Base-by-base conservation (phyloP, 2,888 invertebrate species). In the Euplagia quadripunctaria region DNA sequence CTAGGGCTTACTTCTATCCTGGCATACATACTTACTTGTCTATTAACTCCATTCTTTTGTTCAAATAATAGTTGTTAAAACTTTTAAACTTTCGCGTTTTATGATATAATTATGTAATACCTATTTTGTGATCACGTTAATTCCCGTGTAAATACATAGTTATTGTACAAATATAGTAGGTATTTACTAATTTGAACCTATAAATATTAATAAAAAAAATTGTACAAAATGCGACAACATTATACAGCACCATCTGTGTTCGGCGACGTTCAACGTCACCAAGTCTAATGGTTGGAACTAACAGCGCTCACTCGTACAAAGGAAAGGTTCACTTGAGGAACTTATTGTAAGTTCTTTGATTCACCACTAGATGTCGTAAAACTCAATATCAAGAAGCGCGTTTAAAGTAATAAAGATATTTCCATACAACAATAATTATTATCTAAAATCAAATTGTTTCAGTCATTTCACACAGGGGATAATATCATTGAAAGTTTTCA, bases 321-420 rank as follows among this genome's bases (percentile, higher is more conserved):
- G 43, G 2, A 3, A n/a, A 17, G n/a, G 9, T 11, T 12, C 12
- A 6, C 12, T 7, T n/a, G 0, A 16, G 6, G 55, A 58, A 20
- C 41, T 43, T 68, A 1, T 31, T 31, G 0, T 4, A 55, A 67
- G 64, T 80, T 69, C 49, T 5, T 11, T 1, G 1, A 6, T 0
- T 58, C 1, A 17, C 46, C 49, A 58, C 73, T 73, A 82, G 81
- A 80, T 74, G 78, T 76, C 81, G 76, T 51, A 11, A 46, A 61
- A 20, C 20, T 9, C 17, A 42, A 58, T 1, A 8, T 42, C 9
- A 0, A 2, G 2, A 5, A 69, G 4, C 76, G 61, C 71, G 82
- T 72, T 80, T 61, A 5, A 20, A 14, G 58, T 61, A 31, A 31
- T 31, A 14, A 31, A 61, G 2, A 4, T 61, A 14, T 61, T 61